Base-by-base conservation (phyloP, 2,113 vertebrate species). In the Asarcornis scutulata region DNA sequence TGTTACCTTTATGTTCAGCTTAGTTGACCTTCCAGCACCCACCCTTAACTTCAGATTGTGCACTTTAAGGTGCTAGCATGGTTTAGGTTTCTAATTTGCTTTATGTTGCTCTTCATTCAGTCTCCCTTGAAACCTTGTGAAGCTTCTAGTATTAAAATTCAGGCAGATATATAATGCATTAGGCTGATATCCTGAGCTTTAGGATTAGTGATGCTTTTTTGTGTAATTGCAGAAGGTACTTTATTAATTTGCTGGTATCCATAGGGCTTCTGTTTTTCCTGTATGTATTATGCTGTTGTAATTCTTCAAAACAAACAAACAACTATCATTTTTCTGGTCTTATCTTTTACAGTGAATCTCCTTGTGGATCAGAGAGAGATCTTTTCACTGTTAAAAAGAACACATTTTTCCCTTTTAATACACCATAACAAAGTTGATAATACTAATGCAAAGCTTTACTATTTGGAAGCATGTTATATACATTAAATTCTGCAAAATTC, bases 401-500 rank as follows among this genome's bases (percentile, higher is more conserved):
- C 23, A 2, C 42, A 16, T 22, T 88, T 67, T 94, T 64, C 79
- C 53, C 64, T 42, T 90, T 92, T 55, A 92, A 72, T 72, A 38
- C 42, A 75, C 56, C 23, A 29, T 81, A 72, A 62, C 58, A 76
- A 62, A 90, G 66, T 85, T 95, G 80, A 78, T 94, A 92, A 94
- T 83, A 60, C 66, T 86, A 18, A 3, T 34, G 66, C 17, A 31
- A 88, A 40, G 58, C 32, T 91, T 92, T 76, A 96, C 31, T 85
- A 87, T 76, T 92, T 89, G 90, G 69, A 91, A 96, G 40, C 53
- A 75, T 62, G 53, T 63, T 91, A 62, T 31, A 75, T 60, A 62
- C 38, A 88, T 82, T 76, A 95, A 89, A 96, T 88, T 60, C 83
- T 89, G 52, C 59, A 94, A 87, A 95, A 92, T 93, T 93, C 90